Base-by-base conservation (phyloP, 2,113 vertebrate species). In the Australoheros scitulus region DNA sequence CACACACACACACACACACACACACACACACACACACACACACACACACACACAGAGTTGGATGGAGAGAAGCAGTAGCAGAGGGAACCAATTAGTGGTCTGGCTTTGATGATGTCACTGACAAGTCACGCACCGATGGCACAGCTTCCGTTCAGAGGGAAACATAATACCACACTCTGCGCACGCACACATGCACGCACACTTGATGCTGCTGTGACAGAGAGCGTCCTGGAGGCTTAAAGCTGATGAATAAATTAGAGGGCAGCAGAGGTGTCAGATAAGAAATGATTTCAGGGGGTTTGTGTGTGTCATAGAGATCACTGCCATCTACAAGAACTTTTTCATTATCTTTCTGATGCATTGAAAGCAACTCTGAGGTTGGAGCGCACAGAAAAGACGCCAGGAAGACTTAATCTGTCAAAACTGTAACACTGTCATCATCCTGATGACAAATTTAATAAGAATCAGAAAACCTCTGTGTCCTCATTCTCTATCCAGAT, bases 91-190 rank as follows among this genome's bases (percentile, higher is more conserved):
- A 95, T 96, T 96, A 96, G 92, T 93, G 84, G 93, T 68, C 85
- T 89, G 61, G 72, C 95, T 95, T 96, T 96, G 95, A 96, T 95
- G 94, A 96, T 95, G 94, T 96, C 95, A 96, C 91, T 94, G 93
- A 93, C 92, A 93, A 95, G 93, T 93, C 91, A 93, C 81, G 92
- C 86, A 92, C 89, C 64, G 61, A 92, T 92, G 90, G 85, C 91
- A 90, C 61, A 82, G 94, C 95, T 95, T 96, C 95, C 93, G 95
- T 95, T 94, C 87, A 82, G 81, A 87, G 76, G 82, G 93, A 92
- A 94, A 95, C 81, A 88, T 77, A 85, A 93, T 80, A 89, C 82
- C 24, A 3, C 76, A 36, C 56, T 9, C n/a, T 13, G 13, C 2
- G 6, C 52, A 36, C 65, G 3, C 61, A 60, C 59, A 47, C 78